Base-by-base conservation (phyloP, 1,140 invertebrate genomes). In the Aphidius gifuensis region DNA sequence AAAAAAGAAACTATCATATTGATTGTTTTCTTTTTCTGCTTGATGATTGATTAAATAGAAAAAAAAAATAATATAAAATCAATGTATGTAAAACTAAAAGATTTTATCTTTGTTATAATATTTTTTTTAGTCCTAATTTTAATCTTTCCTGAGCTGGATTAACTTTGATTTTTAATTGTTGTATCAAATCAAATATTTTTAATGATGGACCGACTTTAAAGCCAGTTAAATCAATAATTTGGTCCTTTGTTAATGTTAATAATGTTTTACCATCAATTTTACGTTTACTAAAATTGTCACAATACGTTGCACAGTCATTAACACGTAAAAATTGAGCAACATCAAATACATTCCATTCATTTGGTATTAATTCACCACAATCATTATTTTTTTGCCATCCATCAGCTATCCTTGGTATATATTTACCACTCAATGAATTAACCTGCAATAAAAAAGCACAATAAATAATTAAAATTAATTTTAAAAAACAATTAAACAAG, bases 131-230 rank as follows among this genome's bases (percentile, higher is more conserved):
- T 71, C 78, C 78, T 74, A 81, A 64, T 72, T 80, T 83, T 66
- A 85, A 82, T 74, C 87, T 85, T 77, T 85, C 86, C 73, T 89
- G 87, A 62, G 88, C 86, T 61, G 89, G 88, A 78, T 90, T 91
- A 55, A 91, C 86, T 85, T 90, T 90, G 71, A 87, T 88, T 82
- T 92, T 92, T 11, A 95, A 82, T 71, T 94, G 91, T 71, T 91
- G 88, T 69, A 97, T 92, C 48, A 97, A 84, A 81, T 96, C 92
- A 71, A 87, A 92, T 74, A 97, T 96, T 83, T 97, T 97, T 38
- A 97, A 74, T 5, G 93, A 94, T 6, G 94, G 94, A 5, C 95
- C 95, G 60, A 97, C 92, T 85, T 96, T 97, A 84, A 93, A 94
- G 66, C 92, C 90, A 9, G 94, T 89, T 42, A 95, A 83, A 72